phyloP scores from a whole-genome alignment of 2,888 invertebrate species.

The Drosophila demipolita region DNA sequence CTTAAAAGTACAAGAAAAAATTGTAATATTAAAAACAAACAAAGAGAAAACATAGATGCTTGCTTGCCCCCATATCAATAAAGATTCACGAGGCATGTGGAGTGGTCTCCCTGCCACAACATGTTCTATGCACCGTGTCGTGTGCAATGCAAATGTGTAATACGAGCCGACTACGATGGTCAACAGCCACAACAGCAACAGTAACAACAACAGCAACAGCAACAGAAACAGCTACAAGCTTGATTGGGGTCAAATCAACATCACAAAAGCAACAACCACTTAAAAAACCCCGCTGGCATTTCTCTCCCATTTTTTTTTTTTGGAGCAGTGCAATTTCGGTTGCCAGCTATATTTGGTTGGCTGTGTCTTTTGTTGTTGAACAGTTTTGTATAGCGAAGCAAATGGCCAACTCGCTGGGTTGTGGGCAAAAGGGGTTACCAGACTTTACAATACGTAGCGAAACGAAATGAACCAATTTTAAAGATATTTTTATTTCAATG shows the following conservation, averaged over 20 bases:
- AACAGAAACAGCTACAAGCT: constrained; percentile 43
- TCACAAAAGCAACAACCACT: constrained; percentile 42
- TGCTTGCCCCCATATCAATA: constrained; percentile 43
- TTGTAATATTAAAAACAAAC: constrained; percentile 1
- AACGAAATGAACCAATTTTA: neutral
- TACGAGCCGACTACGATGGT: constrained; percentile 43
- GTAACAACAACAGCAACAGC: constrained; percentile 37
- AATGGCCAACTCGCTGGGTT: neutral
- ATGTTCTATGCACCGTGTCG: constrained; percentile 29
- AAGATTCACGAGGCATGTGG: constrained; percentile 64
- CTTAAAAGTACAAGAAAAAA: constrained; percentile 38
- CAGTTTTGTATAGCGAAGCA: constrained; percentile 7
- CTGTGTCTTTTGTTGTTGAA: constrained; percentile 17
- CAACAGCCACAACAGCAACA: constrained; percentile 50
- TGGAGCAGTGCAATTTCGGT: constrained; percentile 27
- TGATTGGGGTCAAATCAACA: constrained; percentile 73
- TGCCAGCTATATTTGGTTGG: constrained; percentile 19
- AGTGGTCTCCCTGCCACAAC: constrained; percentile 32
- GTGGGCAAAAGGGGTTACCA: neutral
- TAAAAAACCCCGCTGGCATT: constrained; percentile 8
- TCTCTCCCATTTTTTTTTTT: constrained; percentile 1
- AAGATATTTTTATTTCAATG: constrained; percentile 2
- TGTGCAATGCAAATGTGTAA: constrained; percentile 59
- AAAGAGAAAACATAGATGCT: constrained; percentile 10
- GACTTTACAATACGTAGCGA: neutral